phyloP scores from a whole-genome alignment of 2,888 invertebrate species.

The Ctenicera cuprea region DNA sequence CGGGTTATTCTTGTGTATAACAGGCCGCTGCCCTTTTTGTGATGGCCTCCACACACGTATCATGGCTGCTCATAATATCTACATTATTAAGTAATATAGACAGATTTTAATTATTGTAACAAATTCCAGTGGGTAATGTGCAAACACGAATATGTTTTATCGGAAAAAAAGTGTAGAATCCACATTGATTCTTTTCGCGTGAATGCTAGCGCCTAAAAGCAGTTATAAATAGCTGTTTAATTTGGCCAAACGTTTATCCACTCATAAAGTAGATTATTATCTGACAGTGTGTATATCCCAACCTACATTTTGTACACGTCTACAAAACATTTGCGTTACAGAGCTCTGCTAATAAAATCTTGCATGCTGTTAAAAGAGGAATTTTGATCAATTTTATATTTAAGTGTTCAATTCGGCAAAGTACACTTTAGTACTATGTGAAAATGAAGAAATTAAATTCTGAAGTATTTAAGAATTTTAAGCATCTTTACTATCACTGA shows the following conservation, averaged over 20 bases:
- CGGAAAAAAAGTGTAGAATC: conserved; percentile 5
- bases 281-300: conserved; percentile 68
- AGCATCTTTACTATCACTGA: conserved; percentile 17
- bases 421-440: background rate
- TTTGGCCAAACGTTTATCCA: conserved; percentile 71
- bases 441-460: conserved; percentile 13
- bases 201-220: conserved; percentile 59
- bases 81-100: conserved; percentile 41
- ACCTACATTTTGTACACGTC: conserved; percentile 66
- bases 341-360: conserved; percentile 40
- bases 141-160: conserved; percentile 25
- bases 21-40: conserved; percentile 72
- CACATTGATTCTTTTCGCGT: conserved; percentile 44
- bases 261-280: conserved; percentile 71
- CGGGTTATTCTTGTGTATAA: conserved; percentile 65
- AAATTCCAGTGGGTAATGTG: background rate
- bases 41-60: conserved; percentile 70
- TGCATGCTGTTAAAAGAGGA: conserved; percentile 13
- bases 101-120: conserved; percentile 1
- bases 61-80: conserved; percentile 64
- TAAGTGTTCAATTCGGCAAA: background rate
- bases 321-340: conserved; percentile 55
- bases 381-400: conserved; percentile 22
- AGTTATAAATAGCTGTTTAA: conserved; percentile 68
- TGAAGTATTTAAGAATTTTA: conserved; percentile 1